Base-by-base conservation (phyloP, 2,797 vertebrate species). In the Protonibea diacanthus region DNA sequence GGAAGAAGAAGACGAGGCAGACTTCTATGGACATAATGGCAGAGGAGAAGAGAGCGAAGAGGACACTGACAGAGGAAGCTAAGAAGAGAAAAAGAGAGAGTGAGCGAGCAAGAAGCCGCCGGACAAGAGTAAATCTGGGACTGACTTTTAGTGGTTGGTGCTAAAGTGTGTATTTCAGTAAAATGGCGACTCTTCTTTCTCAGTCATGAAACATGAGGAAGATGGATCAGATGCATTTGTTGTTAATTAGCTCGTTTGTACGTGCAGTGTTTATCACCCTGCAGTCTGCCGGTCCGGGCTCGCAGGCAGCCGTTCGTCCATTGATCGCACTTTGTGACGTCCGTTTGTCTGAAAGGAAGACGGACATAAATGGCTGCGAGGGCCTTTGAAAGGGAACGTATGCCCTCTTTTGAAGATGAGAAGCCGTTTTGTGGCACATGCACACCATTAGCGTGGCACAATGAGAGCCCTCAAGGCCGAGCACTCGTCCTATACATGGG, bases 391-490 rank as follows among this genome's bases (percentile, higher is more conserved):
- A 64, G 11, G 40, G 45, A 79, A 63, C 82, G 40, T 59, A 51
- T 72, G 64, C 57, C 62, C 52, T 60, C 61, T 62, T 78, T 77
- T 77, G 60, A 75, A 73, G 76, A 82, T 27, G 71, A 82, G 66
- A 71, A 38, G 72, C 56, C 29, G 33, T 74, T 84, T 75, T 79
- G 72, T 25, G 78, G 66, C 76, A 52, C 87, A 64, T 65, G 62
- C 68, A 75, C 74, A 21, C 71, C 76, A 84, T 86, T 81, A 83
- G 68, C 29, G 45, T 0, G 48, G 49, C 69, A 89, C 80, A 83
- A 83, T 21, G n/a, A 60, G 55, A 40, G 62, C 62, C 65, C 76
- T 74, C 2, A 0, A 60, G 87, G 76, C 72, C 1, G 49, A 44
- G 57, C 27, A 1, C 66, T 33, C 6, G 20, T 40, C 61, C 62